Evolutionary conservation across 2,797 vertebrate species (phyloP), one percentile per base, ranked within the genome.

Genomic region (Agapornis canus): DNA sequence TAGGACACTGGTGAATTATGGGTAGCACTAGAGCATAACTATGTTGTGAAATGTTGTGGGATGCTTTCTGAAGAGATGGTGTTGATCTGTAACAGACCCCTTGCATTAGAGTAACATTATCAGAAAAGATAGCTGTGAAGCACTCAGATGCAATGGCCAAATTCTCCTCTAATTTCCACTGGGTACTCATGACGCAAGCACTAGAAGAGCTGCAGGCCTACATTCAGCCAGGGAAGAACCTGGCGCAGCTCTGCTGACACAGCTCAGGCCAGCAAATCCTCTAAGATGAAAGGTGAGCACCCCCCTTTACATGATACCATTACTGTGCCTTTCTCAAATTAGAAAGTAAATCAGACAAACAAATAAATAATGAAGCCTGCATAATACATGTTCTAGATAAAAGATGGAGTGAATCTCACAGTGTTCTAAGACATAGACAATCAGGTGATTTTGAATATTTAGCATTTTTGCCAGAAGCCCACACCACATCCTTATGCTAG

Each of bases 401-500:
- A 14, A 40, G 70, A 39, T 29, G 29, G 72, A 87, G 90, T 90
- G 92, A 95, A 96, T 89, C 86, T 86, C n/a, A 29, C 40, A 37
- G 43, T 40, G 43, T 90, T 75, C 77, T 65, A 52, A 82, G 63
- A 35, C 47, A 84, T 83, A 90, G 82, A 90, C 23, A 66, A 80
- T 29, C 47, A 70, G 39, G 32, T 25, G 54, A 76, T 69, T 86
- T 2, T 86, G 45, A 89, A 32, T 86, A 78, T 61, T 86, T 68
- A 72, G 40, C 45, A 39, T 52, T 78, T 92, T 83, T 94, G 37
- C 42, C 45, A 79, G 35, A 37, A 90, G 59, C 26, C 31, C 17
- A n/a, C 29, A 68, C 49, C 21, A 70, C 16, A 43, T 72, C 61
- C 49, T 78, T 72, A 32, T 7, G 22, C 20, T 56, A 82, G 64